phyloP scores from a whole-genome alignment of 1,140 invertebrate species.

The Drosophila funebris region DNA sequence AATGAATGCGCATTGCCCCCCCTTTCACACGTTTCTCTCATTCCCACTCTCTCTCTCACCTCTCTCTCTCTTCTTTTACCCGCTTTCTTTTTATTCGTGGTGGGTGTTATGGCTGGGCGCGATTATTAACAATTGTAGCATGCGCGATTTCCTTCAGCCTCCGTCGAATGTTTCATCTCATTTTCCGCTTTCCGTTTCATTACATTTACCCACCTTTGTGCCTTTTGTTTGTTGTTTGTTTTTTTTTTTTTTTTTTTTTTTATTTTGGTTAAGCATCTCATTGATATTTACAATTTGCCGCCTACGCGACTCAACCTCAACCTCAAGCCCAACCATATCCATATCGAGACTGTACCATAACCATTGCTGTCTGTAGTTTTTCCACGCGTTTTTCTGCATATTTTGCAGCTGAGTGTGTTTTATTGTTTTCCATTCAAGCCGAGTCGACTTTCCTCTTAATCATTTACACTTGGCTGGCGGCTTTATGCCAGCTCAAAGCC shows the following conservation, averaged over 20 bases:
- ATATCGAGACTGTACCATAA: not conserved
- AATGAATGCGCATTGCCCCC: constrained; percentile 28
- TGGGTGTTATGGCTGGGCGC: not conserved
- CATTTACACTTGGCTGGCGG: constrained; percentile 63
- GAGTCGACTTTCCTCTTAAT: constrained; percentile 44
- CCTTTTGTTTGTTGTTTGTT: too few relatives aligned
- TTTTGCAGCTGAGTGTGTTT: constrained; percentile 36
- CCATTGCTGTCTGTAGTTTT: not conserved
- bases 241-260: too few relatives aligned
- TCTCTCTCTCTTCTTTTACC: too few relatives aligned
- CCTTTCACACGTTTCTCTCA: too few relatives aligned
- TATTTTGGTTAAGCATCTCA: constrained; percentile 29
- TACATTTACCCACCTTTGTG: constrained; percentile 43
- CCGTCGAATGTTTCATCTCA: constrained; percentile 8
- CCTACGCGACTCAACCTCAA: not conserved
- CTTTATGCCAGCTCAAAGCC: constrained; percentile 19
- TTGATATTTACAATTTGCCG: constrained; percentile 22
- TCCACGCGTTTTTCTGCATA: not conserved
- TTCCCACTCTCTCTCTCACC: too few relatives aligned
- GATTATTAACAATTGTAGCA: constrained; percentile 68
- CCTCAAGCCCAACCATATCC: not conserved
- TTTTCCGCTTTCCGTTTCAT: constrained; percentile 62
- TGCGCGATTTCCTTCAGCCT: constrained; percentile 47
- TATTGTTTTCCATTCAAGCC: constrained; percentile 23
- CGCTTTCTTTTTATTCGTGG: not conserved